A percentile compares a stretch with the other conserved stretches of the same genome.
Conservation (phyloP, 1,140 invertebrate genomes). For the Megathymus violae region DNA sequence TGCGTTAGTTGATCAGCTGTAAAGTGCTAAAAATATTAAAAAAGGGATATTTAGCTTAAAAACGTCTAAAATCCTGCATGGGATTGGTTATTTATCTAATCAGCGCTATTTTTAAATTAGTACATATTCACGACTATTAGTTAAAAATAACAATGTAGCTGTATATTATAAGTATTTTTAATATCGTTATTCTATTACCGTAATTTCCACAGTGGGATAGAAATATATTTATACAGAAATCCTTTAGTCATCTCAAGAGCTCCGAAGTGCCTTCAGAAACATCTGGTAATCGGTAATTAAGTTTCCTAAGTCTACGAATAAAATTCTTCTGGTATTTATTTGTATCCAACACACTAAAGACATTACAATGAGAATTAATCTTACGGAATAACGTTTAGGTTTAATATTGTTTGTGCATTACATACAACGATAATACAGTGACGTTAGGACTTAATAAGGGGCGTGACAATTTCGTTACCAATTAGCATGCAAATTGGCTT, state of each 20-base stretch:
- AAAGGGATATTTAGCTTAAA: too few relatives aligned
- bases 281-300: not conserved
- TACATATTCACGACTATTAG: too few relatives aligned
- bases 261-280: not conserved
- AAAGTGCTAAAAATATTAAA: too few relatives aligned
- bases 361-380: not conserved
- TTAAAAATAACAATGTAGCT: too few relatives aligned
- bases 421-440: not conserved
- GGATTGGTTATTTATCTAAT: too few relatives aligned
- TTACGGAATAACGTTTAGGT: not conserved
- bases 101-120: too few relatives aligned
- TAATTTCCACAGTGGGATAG: too few relatives aligned
- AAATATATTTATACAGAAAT: too few relatives aligned
- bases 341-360: not conserved
- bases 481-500: conserved; percentile 2
- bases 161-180: too few relatives aligned
- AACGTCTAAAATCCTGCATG: too few relatives aligned
- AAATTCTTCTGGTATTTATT: not conserved
- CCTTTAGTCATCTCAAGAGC: not conserved
- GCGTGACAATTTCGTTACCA: conserved; percentile 1
- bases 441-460: not conserved
- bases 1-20: too few relatives aligned
- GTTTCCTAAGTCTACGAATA: not conserved
- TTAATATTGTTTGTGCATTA: not conserved
- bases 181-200: too few relatives aligned